Conservation (phyloP, 2,113 vertebrate genomes). For the Malurus cyaneus region DNA sequence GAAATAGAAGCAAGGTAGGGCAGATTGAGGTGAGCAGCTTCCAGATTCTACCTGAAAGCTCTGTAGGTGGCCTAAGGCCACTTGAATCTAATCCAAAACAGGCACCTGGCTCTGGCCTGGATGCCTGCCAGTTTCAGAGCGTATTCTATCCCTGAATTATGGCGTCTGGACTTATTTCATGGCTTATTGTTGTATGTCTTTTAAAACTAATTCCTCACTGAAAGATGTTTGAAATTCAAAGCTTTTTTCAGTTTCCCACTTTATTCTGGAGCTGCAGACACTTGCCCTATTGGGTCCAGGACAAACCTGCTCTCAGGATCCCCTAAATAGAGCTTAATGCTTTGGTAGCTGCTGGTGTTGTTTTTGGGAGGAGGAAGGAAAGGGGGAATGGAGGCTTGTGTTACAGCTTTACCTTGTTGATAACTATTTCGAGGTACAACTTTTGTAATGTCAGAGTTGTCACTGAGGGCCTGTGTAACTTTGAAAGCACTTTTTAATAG, state of each 20-base stretch:
- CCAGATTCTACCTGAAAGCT: conserved; percentile 74
- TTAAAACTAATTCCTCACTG: conserved; percentile 76
- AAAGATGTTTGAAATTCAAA: conserved; percentile 78
- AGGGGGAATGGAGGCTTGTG: background rate
- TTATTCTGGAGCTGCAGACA: conserved; percentile 64
- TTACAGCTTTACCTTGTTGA: background rate
- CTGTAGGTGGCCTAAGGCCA: conserved; percentile 78
- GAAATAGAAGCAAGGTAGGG: conserved; percentile 60
- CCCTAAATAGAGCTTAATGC: background rate
- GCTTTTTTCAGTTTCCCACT: conserved; percentile 31
- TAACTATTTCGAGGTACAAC: background rate
- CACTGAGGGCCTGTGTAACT: background rate
- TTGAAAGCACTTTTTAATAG: background rate
- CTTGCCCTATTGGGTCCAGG: conserved; percentile 47
- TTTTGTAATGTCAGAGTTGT: background rate
- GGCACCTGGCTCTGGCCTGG: conserved; percentile 81
- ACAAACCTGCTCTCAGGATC: conserved; percentile 22
- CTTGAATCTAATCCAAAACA: conserved; percentile 75
- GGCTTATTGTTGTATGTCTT: conserved; percentile 70
- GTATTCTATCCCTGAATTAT: conserved; percentile 69
- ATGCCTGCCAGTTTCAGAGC: conserved; percentile 69
- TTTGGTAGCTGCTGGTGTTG: background rate
- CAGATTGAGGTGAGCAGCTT: conserved; percentile 67
- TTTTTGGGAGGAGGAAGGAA: background rate
- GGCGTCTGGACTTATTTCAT: conserved; percentile 66